Percentiles rank a stretch among this genome's conserved stretches.
These are phyloP conservation scores for Eupithecia tripunctaria DNA, from an alignment of 2,888 invertebrate genomes.

Conservation along the genomic window DNA sequence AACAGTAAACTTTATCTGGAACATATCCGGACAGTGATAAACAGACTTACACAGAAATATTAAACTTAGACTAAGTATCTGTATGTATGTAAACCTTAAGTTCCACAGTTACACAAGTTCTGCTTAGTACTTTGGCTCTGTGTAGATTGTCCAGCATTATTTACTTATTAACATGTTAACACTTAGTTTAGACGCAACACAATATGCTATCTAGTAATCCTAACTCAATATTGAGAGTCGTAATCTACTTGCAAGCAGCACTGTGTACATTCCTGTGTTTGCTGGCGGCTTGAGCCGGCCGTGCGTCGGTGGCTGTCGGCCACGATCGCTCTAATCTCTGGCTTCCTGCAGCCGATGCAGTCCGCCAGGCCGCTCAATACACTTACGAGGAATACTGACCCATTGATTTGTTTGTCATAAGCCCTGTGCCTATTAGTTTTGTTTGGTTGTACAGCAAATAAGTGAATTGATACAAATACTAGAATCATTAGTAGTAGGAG, in stretches of 20 bases:
- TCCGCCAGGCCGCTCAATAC: not conserved
- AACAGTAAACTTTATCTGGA: no score
- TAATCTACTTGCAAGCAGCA: not conserved
- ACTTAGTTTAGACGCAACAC: not conserved
- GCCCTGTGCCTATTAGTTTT: not conserved
- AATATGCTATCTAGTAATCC: not conserved
- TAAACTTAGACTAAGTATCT: no score
- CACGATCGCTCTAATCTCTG: not conserved
- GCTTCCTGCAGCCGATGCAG: not conserved
- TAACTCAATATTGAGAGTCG: not conserved
- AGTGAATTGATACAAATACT: conserved; percentile 1
- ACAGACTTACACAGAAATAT: no score
- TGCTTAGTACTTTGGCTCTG: not conserved
- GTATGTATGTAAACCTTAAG: not conserved
- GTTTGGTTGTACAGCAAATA: not conserved
- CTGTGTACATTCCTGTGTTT: not conserved
- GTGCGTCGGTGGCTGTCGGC: not conserved
- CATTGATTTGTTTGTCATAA: not conserved
- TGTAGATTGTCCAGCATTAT: not conserved
- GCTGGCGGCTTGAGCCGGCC: not conserved
- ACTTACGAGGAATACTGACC: not conserved
- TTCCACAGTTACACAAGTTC: not conserved
- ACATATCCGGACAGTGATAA: no score
- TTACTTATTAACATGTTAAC: not conserved
- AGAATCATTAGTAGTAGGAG: no score